phyloP scores from a whole-genome alignment of 2,888 invertebrate species.

The Drosophila meridionalis region DNA sequence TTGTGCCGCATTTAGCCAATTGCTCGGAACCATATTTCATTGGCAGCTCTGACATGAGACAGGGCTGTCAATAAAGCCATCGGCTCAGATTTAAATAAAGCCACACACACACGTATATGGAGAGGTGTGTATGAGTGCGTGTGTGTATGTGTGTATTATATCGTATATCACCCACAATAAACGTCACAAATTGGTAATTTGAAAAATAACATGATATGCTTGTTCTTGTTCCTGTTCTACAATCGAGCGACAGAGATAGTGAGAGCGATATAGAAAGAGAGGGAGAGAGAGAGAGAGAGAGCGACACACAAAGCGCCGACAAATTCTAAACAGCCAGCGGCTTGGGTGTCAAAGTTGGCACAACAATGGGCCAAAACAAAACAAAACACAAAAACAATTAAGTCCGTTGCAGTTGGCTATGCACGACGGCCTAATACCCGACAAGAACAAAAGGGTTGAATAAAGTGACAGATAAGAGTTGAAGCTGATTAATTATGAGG shows the following conservation, averaged over 20 bases:
- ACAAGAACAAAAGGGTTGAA: constrained; percentile 1
- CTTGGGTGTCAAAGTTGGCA: constrained; percentile 68
- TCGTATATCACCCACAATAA: constrained; percentile 60
- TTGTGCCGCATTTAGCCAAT: constrained; percentile 52
- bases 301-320: constrained; percentile 22
- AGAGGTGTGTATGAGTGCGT: background rate
- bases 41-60: constrained; percentile 66
- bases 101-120: constrained; percentile 16
- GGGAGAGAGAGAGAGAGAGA: background rate
- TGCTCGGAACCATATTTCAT: constrained; percentile 69
- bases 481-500: background rate
- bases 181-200: constrained; percentile 77
- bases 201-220: constrained; percentile 53
- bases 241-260: background rate
- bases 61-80: constrained; percentile 71
- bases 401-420: background rate
- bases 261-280: background rate
- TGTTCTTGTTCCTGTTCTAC: constrained; percentile 44
- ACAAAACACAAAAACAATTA: constrained; percentile 22
- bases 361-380: constrained; percentile 45
- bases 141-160: constrained; percentile 25
- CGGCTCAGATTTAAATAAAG: constrained; percentile 56
- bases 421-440: background rate
- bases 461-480: background rate
- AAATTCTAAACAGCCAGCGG: constrained; percentile 54